Percentiles rank a stretch among this genome's conserved stretches.
phyloP scores from a whole-genome alignment of 2,113 vertebrate species.

The Gymnogyps californianus region DNA sequence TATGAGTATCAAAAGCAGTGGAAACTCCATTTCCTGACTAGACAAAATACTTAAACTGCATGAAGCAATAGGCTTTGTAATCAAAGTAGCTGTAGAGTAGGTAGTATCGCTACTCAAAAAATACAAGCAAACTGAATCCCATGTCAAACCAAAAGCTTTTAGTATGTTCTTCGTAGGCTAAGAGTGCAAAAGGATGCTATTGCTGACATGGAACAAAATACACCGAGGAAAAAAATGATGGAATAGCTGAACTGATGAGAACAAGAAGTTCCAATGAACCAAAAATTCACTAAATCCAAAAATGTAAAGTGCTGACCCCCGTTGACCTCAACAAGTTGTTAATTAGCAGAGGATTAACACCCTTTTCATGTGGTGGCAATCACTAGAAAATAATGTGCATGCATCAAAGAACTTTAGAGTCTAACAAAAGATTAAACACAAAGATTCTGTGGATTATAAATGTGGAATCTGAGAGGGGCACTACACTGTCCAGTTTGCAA shows the following conservation, averaged over 20 bases:
- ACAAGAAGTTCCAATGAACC: not conserved
- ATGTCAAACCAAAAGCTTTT: not conserved
- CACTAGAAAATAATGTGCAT: constrained; percentile 33
- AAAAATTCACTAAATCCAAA: constrained; percentile 35
- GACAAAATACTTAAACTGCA: not conserved
- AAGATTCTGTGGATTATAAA: not conserved
- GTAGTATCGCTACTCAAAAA: not conserved
- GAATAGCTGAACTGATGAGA: not conserved
- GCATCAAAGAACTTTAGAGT: not conserved
- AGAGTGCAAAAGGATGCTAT: not conserved
- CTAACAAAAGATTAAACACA: constrained; percentile 8
- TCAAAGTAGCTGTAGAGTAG: not conserved
- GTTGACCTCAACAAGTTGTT: constrained; percentile 7
- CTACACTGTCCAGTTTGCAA: not conserved
- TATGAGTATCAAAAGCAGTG: not conserved
- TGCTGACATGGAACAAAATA: not conserved
- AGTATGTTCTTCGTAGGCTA: not conserved
- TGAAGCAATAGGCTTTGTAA: not conserved
- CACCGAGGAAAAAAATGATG: not conserved
- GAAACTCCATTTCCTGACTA: not conserved
- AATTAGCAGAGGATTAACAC: constrained; percentile 57
- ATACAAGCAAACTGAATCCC: not conserved
- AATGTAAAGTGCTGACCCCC: not conserved
- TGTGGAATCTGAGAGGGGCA: not conserved
- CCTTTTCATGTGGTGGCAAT: constrained; percentile 9